Conservation (phyloP, 2,888 invertebrate species). For the Lasioglossum morio region DNA sequence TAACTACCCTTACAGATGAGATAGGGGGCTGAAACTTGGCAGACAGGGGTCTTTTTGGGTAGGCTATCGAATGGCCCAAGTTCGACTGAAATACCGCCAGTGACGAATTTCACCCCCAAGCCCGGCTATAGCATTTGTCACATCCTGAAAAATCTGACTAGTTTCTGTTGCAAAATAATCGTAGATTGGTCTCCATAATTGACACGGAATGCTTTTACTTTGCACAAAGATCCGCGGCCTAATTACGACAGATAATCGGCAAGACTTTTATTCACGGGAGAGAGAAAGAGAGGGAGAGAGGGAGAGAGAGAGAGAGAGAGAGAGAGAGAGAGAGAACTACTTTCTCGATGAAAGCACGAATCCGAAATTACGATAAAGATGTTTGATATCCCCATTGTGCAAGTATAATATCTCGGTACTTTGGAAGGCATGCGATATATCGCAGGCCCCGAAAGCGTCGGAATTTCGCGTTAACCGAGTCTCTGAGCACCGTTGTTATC, state of each 20-base stretch:
- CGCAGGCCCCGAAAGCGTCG: neutral
- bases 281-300: no score
- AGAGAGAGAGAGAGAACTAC: no score
- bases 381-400: neutral
- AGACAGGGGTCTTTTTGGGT: no score
- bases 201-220: neutral
- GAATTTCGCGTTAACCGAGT: neutral
- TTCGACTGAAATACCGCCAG: no score
- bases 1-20: no score
- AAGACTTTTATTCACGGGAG: no score
- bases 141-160: no score
- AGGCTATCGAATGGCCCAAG: no score
- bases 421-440: neutral
- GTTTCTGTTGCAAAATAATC: neutral
- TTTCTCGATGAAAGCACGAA: neutral
- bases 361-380: neutral
- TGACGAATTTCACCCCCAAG: no score
- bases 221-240: neutral
- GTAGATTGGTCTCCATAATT: neutral
- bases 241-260: neutral
- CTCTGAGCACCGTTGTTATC: neutral
- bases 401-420: neutral
- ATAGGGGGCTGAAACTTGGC: no score
- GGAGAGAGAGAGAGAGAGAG: no score
- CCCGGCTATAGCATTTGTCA: no score